Conservation (phyloP, 2,888 invertebrate genomes). For the Dorcus hopei region DNA sequence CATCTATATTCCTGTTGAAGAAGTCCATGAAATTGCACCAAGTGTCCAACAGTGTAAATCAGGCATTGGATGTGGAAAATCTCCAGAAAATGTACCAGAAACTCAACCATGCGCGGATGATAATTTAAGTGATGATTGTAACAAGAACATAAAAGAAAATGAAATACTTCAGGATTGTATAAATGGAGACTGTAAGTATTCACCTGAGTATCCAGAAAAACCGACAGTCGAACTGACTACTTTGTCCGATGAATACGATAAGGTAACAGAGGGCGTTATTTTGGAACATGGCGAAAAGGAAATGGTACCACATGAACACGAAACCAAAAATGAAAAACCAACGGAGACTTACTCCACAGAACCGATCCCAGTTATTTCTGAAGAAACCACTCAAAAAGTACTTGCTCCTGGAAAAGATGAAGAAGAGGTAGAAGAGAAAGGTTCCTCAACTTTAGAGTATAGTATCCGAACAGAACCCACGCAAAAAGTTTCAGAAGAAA, state of each 20-base stretch:
- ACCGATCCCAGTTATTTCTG: constrained; percentile 10
- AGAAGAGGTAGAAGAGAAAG: constrained; percentile 12
- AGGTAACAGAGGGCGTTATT: not conserved
- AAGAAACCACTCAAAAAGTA: not conserved
- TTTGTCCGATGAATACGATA: not conserved
- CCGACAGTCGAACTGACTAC: not conserved
- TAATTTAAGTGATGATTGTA: not conserved
- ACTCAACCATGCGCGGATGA: constrained; percentile 5
- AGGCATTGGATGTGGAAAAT: not conserved
- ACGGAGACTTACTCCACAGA: constrained; percentile 12
- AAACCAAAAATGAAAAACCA: constrained; percentile 5
- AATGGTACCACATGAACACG: not conserved
- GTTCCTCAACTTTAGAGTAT: not conserved
- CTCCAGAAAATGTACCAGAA: constrained; percentile 5
- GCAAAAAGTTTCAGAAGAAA: not conserved
- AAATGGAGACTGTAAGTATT: too few species aligned
- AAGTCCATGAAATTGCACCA: not conserved
- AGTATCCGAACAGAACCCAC: not conserved
- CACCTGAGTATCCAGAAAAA: not conserved
- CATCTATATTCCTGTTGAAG: not conserved
- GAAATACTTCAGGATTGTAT: not conserved
- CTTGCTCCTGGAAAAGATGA: not conserved
- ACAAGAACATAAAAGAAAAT: not conserved
- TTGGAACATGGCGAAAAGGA: too few species aligned
- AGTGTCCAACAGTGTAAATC: not conserved